Evolutionary conservation across 2,888 invertebrate genomes (phyloP), one percentile per base, ranked within the genome.

Genomic region (Spatulosminthurus flaviceps): DNA sequence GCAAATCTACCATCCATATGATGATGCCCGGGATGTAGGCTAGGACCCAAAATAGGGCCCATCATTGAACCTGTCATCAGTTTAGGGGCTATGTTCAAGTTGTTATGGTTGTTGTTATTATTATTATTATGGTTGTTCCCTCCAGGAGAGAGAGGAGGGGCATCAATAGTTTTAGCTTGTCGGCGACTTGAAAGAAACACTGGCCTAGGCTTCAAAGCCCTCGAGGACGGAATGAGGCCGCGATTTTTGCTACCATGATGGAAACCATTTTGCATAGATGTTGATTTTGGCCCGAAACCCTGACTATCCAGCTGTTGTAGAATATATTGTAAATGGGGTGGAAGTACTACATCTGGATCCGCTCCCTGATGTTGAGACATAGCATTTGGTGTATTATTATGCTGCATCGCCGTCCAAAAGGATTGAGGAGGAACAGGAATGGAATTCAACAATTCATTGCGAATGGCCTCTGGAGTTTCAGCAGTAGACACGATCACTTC

Each of bases 301-400:
- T 80, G 79, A 43, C 78, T 79, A 7, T 82, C 82, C 73, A 82
- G 61, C 34, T 82, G 82, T 42, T 76, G 77, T 9, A 82, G 43
- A 78, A 82, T 82, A 70, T 82, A 82, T 19, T 79, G 79, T 13
- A 82, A 34, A 70, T 82, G 82, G 0, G 82, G 79, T 0, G 82
- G 79, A 7, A 80, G 43, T 29, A 77, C 71, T 21, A 80, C 77
- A 21, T 80, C 81, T 0, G 77, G 77, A 22, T 78, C 79, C 5
- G 81, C 80, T 0, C 78, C 80, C 43, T 80, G 79, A 42, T 78
- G 67, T 69, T 67, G 76, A 26, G 66, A 43, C 4, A 34, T 26
- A 21, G 73, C 61, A 66, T 61, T 73, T 34, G 64, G 64, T 1
- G 75, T 80, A 13, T 81, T 79, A 22, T 81, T 79, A 22, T 79